Conservation (phyloP, 2,888 invertebrate species). For the Eilema sororculum region DNA sequence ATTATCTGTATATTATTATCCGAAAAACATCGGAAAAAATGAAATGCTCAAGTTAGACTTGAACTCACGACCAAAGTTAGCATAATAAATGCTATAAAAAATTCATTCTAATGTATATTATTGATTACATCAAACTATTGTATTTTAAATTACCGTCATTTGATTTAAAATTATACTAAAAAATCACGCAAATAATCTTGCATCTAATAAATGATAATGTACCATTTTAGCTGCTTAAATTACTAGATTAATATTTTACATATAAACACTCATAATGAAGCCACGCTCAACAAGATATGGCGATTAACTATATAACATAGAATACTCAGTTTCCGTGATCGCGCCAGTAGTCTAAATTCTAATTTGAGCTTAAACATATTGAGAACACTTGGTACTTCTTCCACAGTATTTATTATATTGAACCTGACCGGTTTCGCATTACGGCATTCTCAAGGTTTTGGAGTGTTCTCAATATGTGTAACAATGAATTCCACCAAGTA, state of each 20-base stretch:
- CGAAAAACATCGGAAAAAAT: no score
- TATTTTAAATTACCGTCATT: slow-evolving; percentile 6
- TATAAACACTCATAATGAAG: slow-evolving; percentile 25
- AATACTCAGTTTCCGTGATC: slow-evolving; percentile 22
- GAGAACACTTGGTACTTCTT: no score
- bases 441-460: no score
- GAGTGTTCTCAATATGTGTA: no score
- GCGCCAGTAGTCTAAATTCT: slow-evolving; percentile 23
- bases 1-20: slow-evolving; percentile 24
- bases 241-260: slow-evolving; percentile 29
- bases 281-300: slow-evolving; percentile 25
- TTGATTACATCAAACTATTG: slow-evolving; percentile 11
- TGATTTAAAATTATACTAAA: not conserved
- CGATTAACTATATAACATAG: slow-evolving; percentile 16
- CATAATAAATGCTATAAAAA: no score
- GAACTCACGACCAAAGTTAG: no score
- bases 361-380: slow-evolving; percentile 13
- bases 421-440: no score
- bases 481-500: no score
- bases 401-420: no score
- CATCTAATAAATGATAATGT: slow-evolving; percentile 15
- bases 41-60: no score
- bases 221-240: slow-evolving; percentile 16
- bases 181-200: slow-evolving; percentile 28
- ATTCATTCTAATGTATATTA: no score